Evolutionary conservation across 2,113 vertebrate species (phyloP).

Genomic region (Sakesphorus luctuosus): DNA sequence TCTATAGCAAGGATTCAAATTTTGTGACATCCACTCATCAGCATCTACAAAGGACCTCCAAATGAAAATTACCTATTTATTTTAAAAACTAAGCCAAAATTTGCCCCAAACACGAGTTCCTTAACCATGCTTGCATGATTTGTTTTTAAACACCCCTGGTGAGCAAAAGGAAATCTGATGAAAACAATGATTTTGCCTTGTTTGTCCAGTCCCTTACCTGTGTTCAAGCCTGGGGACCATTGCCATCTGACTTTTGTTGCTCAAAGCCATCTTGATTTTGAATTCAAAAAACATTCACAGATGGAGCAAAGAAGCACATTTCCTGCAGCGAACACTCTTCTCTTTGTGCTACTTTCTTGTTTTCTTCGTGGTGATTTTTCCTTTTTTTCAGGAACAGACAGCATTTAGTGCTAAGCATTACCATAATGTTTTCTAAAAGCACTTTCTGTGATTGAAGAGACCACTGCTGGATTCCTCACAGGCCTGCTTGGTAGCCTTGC

Average conservation of each 20-base stretch:
- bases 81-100: background rate
- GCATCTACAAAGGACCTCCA: background rate
- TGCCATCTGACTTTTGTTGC: background rate
- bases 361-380: conserved; percentile 6
- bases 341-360: background rate
- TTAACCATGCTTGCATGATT: background rate
- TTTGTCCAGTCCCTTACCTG: background rate
- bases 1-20: background rate
- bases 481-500: background rate
- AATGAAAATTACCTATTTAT: background rate
- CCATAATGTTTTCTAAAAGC: conserved; percentile 54
- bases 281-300: background rate
- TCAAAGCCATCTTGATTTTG: background rate
- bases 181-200: background rate
- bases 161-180: background rate
- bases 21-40: background rate
- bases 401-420: conserved; percentile 1
- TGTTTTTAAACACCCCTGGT: background rate
- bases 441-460: conserved; percentile 23
- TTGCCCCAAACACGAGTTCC: background rate
- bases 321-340: background rate
- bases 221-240: background rate
- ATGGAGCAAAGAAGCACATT: background rate
- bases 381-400: background rate
- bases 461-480: conserved; percentile 5